Percentiles rank a stretch among this genome's conserved stretches.
Evolutionary conservation across 1,140 invertebrate genomes (phyloP).

Genomic region (Meloidogyne chitwoodi): DNA sequence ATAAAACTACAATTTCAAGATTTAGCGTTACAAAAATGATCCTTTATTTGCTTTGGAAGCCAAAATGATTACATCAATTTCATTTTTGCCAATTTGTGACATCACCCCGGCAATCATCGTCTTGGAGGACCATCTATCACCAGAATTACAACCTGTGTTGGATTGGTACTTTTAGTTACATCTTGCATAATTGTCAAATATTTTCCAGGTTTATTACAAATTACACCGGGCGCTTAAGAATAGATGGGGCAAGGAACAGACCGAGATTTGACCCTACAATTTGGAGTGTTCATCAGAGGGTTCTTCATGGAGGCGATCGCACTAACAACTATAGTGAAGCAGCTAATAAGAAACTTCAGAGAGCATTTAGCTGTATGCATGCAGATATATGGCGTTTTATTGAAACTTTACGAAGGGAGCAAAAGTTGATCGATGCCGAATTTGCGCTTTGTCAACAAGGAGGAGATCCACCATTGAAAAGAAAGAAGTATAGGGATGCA

Average conservation of each 20-base stretch:
- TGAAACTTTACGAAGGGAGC: neutral
- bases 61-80: neutral
- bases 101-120: neutral
- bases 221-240: too few relatives aligned
- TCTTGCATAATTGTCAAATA: neutral
- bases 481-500: neutral
- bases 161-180: too few relatives aligned
- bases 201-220: slow-evolving; percentile 3
- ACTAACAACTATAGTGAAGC: neutral
- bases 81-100: neutral
- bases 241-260: neutral
- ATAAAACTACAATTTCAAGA: neutral
- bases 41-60: neutral
- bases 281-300: slow-evolving; percentile 1
- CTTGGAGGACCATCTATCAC: neutral
- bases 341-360: neutral
- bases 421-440: neutral
- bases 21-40: slow-evolving; percentile 2
- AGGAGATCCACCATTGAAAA: neutral
- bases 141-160: neutral
- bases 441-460: neutral
- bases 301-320: neutral
- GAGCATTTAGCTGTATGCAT: neutral
- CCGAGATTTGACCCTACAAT: neutral
- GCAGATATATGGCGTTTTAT: neutral